Percentiles rank a stretch among this genome's conserved stretches.
Evolutionary conservation across 2,113 vertebrate species (phyloP).

Genomic region (Sander lucioperca): DNA sequence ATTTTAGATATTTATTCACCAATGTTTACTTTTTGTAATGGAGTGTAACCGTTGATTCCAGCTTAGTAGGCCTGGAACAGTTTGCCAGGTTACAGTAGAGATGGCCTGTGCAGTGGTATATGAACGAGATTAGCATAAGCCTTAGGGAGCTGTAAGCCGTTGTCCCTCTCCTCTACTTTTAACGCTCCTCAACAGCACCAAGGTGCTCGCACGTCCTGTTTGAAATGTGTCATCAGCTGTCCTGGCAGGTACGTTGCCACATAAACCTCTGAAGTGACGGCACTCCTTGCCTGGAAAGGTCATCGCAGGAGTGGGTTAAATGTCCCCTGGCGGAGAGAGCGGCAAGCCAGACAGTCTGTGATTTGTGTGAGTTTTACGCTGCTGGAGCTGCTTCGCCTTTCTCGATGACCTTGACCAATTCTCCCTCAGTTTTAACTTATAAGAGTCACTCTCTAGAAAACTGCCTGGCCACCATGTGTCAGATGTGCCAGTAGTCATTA

Average conservation of each 20-base stretch:
- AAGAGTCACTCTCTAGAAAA: constrained; percentile 72
- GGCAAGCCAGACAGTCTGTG: constrained; percentile 59
- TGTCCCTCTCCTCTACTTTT: constrained; percentile 39
- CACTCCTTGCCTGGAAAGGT: constrained; percentile 73
- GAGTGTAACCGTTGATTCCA: constrained; percentile 31
- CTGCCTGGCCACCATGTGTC: constrained; percentile 61
- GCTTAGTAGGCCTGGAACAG: constrained; percentile 40
- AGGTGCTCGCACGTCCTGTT: constrained; percentile 65
- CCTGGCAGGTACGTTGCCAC: constrained; percentile 67
- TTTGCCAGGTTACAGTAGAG: constrained; percentile 36
- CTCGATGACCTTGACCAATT: constrained; percentile 75
- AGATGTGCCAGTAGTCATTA: constrained; percentile 77
- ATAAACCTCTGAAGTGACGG: constrained; percentile 72
- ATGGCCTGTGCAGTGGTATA: constrained; percentile 21
- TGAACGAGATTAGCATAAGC: constrained; percentile 59
- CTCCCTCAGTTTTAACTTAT: constrained; percentile 69
- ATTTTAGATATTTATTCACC: background rate
- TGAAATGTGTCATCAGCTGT: constrained; percentile 79
- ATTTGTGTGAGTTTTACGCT: constrained; percentile 73
- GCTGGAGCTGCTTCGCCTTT: constrained; percentile 62
- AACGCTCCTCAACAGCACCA: constrained; percentile 54
- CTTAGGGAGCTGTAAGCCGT: constrained; percentile 56
- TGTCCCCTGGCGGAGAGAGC: constrained; percentile 65
- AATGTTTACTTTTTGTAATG: constrained; percentile 17
- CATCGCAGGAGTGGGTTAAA: constrained; percentile 74